These are phyloP conservation scores for Xylophagus ater DNA, from an alignment of 2,888 invertebrate genomes.

Conservation along the genomic window DNA sequence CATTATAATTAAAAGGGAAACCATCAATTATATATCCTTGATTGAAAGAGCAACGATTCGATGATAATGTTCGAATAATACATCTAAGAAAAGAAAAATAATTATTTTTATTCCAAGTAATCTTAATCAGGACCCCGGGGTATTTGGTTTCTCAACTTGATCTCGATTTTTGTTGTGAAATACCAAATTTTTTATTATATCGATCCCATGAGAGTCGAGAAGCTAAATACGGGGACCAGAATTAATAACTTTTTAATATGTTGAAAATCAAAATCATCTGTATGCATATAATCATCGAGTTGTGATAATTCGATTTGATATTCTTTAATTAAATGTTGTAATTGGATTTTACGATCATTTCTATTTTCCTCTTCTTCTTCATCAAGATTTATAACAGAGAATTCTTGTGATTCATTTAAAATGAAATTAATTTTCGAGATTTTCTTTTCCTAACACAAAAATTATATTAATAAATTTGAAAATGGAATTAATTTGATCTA, in stretches of 20 bases:
- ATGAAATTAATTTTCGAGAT: background rate
- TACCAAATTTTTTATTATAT: background rate
- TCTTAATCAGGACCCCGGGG: too few species aligned
- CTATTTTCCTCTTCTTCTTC: slow-evolving; percentile 12
- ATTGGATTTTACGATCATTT: slow-evolving; percentile 16
- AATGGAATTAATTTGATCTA: background rate
- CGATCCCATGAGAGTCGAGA: background rate
- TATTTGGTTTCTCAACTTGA: background rate
- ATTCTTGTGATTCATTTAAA: background rate
- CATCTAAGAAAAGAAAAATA: slow-evolving; percentile 11
- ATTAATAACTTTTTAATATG: background rate
- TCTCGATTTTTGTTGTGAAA: slow-evolving; percentile 1
- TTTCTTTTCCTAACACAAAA: slow-evolving; percentile 1
- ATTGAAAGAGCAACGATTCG: slow-evolving; percentile 17
- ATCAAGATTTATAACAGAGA: slow-evolving; percentile 1
- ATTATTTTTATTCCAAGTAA: background rate
- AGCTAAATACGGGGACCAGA: background rate
- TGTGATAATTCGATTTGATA: background rate
- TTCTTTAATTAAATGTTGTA: slow-evolving; percentile 10
- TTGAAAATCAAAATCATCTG: background rate
- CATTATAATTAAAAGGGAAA: slow-evolving; percentile 19
- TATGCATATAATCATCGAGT: background rate
- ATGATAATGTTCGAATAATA: slow-evolving; percentile 13
- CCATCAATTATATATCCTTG: slow-evolving; percentile 21
- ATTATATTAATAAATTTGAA: background rate